A percentile compares a stretch with the other conserved stretches of the same genome.
Conservation (phyloP, 92 coral and sea anemone species). For the Chrysogorgia sp. region DNA sequence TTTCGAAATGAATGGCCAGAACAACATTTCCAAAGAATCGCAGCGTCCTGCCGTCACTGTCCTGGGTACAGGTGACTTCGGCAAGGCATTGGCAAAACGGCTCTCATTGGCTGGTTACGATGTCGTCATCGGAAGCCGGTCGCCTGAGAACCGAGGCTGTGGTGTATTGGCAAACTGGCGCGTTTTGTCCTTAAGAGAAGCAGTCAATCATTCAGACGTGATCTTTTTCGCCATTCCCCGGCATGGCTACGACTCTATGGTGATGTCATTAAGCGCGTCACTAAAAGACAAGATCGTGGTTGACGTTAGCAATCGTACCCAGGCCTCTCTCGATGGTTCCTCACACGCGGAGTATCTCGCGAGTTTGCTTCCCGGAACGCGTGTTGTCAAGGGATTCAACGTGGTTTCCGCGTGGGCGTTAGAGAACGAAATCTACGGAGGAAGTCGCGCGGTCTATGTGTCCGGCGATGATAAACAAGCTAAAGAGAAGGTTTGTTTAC, state of each 20-base stretch:
- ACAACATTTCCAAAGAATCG: not conserved
- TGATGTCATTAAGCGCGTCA: not conserved
- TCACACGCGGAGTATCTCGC: not conserved
- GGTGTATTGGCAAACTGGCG: not conserved
- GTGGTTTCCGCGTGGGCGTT: not conserved
- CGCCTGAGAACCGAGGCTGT: not conserved
- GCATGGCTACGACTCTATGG: not conserved
- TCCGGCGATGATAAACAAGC: not conserved
- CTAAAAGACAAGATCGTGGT: not conserved
- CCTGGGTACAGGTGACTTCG: not conserved
- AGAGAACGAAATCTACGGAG: not conserved
- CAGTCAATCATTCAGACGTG: not conserved
- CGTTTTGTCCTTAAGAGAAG: not conserved
- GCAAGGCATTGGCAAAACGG: not conserved
- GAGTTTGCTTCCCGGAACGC: not conserved
- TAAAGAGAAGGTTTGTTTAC: not conserved
- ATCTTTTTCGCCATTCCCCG: not conserved
- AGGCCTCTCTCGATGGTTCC: not conserved
- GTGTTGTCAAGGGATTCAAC: not conserved
- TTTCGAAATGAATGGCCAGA: too few relatives aligned
- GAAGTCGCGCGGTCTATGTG: not conserved
- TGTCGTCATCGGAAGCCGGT: constrained; percentile 3
- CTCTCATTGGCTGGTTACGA: not conserved
- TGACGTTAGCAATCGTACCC: constrained; percentile 2
- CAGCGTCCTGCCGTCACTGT: not conserved